A percentile compares a stretch with the other conserved stretches of the same genome.
Conservation (phyloP, 2,113 vertebrate species). For the Brachirus orientalis region DNA sequence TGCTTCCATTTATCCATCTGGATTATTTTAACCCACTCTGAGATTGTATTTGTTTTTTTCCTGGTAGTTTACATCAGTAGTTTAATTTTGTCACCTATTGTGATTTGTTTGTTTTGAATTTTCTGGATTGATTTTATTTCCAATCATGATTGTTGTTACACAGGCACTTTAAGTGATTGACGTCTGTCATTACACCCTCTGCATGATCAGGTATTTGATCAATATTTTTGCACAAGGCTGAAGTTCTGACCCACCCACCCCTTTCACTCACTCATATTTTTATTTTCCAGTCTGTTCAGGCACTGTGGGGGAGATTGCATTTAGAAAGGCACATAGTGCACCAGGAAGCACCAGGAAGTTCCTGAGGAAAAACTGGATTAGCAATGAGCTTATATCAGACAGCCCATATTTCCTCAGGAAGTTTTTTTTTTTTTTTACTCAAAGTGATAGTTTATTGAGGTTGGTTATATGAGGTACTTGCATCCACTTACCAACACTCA, state of each 20-base stretch:
- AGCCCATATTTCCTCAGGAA: no score
- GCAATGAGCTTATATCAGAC: background rate
- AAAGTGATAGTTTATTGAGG: no score
- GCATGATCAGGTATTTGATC: slow-evolving; percentile 60
- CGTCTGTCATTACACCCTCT: slow-evolving; percentile 47
- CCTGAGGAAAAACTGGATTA: slow-evolving; percentile 3
- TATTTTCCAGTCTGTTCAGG: background rate
- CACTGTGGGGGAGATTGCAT: no score
- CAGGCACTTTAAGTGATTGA: slow-evolving; percentile 81
- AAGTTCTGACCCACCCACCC: slow-evolving; percentile 2
- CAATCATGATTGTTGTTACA: slow-evolving; percentile 73
- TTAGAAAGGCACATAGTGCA: slow-evolving; percentile 52
- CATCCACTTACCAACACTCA: no score
- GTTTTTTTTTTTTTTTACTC: no score
- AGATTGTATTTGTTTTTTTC: slow-evolving; percentile 53
- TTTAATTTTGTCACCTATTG: slow-evolving; percentile 21
- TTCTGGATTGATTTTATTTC: slow-evolving; percentile 16
- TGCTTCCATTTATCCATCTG: slow-evolving; percentile 25
- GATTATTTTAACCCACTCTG: slow-evolving; percentile 30
- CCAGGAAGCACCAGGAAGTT: slow-evolving; percentile 3
- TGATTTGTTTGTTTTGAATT: slow-evolving; percentile 28
- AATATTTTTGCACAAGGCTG: slow-evolving; percentile 71
- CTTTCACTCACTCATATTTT: slow-evolving; percentile 2
- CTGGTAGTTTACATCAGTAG: slow-evolving; percentile 35
- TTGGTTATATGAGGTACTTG: no score